These are phyloP conservation scores for Pleuronectes platessa DNA, from an alignment of 2,113 vertebrate species.

Conservation along the genomic window DNA sequence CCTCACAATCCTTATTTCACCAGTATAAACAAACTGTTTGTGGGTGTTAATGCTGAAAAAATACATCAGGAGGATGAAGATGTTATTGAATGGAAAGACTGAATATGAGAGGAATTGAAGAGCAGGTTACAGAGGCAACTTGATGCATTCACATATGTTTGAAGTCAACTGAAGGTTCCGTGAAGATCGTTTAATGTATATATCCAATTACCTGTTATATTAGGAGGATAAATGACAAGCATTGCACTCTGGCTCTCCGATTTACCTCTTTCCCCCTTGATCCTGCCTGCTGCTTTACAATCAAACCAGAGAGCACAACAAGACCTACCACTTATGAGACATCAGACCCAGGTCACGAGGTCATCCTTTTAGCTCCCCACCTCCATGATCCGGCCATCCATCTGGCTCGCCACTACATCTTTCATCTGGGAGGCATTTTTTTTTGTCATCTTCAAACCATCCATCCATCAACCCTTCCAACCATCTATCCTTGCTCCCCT, in stretches of 20 bases:
- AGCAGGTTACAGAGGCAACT: constrained; percentile 11
- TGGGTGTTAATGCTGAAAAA: constrained; percentile 14
- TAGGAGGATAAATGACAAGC: constrained; percentile 29
- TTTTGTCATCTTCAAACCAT: constrained; percentile 52
- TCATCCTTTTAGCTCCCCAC: constrained; percentile 72
- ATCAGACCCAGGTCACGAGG: constrained; percentile 69
- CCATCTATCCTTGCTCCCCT: constrained; percentile 33
- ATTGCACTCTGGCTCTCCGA: constrained; percentile 7
- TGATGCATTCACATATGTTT: constrained; percentile 10
- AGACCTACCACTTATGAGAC: constrained; percentile 65
- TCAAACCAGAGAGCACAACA: constrained; percentile 61
- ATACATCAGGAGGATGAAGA: constrained; percentile 2
- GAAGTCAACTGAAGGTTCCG: constrained; percentile 20
- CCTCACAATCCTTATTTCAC: constrained; percentile 60
- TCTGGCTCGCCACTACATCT: constrained; percentile 61
- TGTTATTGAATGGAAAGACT: neutral
- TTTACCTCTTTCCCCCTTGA: constrained; percentile 16
- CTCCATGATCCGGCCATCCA: constrained; percentile 60
- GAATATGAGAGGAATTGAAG: constrained; percentile 11
- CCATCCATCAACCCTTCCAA: constrained; percentile 44
- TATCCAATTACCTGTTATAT: constrained; percentile 27
- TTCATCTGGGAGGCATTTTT: constrained; percentile 66
- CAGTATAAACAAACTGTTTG: constrained; percentile 54
- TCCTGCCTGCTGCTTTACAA: constrained; percentile 58
- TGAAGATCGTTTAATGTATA: constrained; percentile 10